phyloP scores from a whole-genome alignment of 2,888 invertebrate genomes.

The Epinotia demarniana region DNA sequence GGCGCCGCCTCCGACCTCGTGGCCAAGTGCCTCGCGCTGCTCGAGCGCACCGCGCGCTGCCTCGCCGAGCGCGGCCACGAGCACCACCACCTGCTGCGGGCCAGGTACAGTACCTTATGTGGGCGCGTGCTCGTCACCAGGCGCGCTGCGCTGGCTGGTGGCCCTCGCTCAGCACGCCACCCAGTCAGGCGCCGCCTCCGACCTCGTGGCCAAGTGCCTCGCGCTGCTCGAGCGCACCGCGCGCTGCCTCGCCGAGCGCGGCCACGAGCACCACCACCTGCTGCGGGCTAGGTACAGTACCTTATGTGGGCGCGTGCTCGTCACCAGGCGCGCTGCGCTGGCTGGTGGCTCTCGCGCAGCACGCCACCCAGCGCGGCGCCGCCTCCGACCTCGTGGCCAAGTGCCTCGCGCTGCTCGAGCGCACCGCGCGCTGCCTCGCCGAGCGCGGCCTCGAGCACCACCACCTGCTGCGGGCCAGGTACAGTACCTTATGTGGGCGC shows the following conservation, averaged over 20 bases:
- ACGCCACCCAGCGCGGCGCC: no score
- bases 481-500: no score
- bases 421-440: no score
- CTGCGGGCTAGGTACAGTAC: slow-evolving; percentile 89
- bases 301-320: slow-evolving; percentile 88
- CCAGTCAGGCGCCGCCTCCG: no score
- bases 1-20: slow-evolving; percentile 50
- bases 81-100: slow-evolving; percentile 91
- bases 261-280: slow-evolving; percentile 91
- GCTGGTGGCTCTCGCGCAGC: no score
- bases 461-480: no score
- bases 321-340: slow-evolving; percentile 66
- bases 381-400: no score
- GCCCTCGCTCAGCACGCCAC: no score
- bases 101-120: slow-evolving; percentile 88
- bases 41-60: slow-evolving; percentile 86
- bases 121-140: slow-evolving; percentile 72
- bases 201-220: slow-evolving; percentile 76
- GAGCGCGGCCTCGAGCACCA: no score
- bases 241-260: slow-evolving; percentile 87
- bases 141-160: no score
- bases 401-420: no score
- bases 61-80: slow-evolving; percentile 89
- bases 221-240: slow-evolving; percentile 86
- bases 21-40: slow-evolving; percentile 85